These are phyloP conservation scores for Ethmia dodecea DNA, from an alignment of 2,888 invertebrate species.

Conservation along the genomic window DNA sequence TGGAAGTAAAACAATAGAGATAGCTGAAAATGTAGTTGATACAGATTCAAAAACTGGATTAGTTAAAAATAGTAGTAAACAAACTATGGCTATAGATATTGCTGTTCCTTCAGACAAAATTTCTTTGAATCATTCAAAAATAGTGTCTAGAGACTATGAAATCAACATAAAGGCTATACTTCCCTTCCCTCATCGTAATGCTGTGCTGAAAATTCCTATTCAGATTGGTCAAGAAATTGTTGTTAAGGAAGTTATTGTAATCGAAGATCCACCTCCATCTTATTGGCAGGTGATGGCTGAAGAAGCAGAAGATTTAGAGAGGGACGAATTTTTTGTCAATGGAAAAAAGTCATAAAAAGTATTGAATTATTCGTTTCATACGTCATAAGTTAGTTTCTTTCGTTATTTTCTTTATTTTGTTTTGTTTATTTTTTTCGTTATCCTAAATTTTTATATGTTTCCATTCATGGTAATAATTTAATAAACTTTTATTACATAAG, in stretches of 20 bases:
- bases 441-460: no score
- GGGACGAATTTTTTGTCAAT: no score
- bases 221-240: slow-evolving; percentile 28
- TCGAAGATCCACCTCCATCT: slow-evolving; percentile 10
- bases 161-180: slow-evolving; percentile 25
- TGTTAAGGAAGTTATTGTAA: slow-evolving; percentile 1
- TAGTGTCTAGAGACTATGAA: slow-evolving; percentile 28
- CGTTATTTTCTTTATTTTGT: no score
- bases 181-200: slow-evolving; percentile 31
- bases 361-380: no score
- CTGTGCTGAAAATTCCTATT: slow-evolving; percentile 27
- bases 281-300: slow-evolving; percentile 19
- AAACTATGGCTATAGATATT: slow-evolving; percentile 17
- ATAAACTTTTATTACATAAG: no score
- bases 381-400: no score
- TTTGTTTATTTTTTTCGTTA: no score
- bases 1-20: slow-evolving; percentile 14
- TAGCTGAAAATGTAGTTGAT: slow-evolving; percentile 17
- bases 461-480: no score
- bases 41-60: slow-evolving; percentile 26
- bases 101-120: slow-evolving; percentile 20
- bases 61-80: slow-evolving; percentile 20
- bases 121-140: slow-evolving; percentile 28
- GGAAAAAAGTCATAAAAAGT: no score
- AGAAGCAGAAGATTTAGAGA: slow-evolving; percentile 17